Conservation (phyloP, 2,113 vertebrate genomes). For the Protomyctophum bolini region DNA sequence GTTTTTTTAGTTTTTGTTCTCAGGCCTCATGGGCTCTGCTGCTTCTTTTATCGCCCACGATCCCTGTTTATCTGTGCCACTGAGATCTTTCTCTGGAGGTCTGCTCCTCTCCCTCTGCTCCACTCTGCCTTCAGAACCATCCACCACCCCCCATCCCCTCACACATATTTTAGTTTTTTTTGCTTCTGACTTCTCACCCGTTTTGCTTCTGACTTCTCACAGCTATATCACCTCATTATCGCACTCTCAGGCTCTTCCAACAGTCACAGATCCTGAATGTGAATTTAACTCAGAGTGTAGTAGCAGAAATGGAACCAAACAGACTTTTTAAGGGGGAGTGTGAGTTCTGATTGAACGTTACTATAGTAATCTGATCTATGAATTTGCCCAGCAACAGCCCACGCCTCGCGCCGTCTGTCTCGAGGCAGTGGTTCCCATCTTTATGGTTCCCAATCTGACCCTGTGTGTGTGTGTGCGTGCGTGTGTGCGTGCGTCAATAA, state of each 20-base stretch:
- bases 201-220: not conserved
- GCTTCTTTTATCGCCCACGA: slow-evolving; percentile 8
- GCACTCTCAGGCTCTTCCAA: not conserved
- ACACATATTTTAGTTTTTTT: not conserved
- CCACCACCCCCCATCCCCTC: not conserved
- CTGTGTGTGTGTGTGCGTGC: slow-evolving; percentile 23
- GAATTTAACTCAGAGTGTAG: no score
- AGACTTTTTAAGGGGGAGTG: no score
- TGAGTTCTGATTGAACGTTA: no score
- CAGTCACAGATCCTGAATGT: no score
- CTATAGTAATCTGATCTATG: no score
- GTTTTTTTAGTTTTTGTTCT: slow-evolving; percentile 43
- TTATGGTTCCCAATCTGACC: not conserved
- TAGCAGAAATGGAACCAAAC: no score
- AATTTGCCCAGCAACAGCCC: no score
- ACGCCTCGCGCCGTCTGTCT: no score
- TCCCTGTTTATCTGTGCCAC: no score
- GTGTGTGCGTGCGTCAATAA: slow-evolving; percentile 15
- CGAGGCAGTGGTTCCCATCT: not conserved
- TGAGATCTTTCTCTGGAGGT: no score
- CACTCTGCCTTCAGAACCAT: not conserved
- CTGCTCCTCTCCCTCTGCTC: not conserved
- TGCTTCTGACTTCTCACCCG: not conserved
- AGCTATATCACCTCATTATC: no score
- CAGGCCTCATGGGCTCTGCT: not conserved